phyloP scores from a whole-genome alignment of 2,888 invertebrate genomes.

The Drosophila cracens region DNA sequence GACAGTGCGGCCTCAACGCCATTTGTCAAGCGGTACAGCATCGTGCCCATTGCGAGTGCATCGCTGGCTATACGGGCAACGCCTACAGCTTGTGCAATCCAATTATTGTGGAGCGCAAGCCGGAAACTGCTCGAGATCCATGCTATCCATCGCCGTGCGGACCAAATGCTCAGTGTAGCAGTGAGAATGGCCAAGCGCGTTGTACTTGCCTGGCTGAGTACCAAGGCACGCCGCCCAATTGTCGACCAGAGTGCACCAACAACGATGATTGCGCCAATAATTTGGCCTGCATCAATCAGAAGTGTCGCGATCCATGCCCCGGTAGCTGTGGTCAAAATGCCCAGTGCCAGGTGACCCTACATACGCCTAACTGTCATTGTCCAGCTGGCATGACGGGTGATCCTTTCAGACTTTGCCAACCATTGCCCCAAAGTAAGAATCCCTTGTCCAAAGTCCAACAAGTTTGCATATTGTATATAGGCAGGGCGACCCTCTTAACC shows the following conservation, averaged over 20 bases:
- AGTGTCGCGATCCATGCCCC: constrained; percentile 91
- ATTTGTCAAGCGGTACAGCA: constrained; percentile 91
- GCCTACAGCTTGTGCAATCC: constrained; percentile 88
- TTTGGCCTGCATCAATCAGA: constrained; percentile 89
- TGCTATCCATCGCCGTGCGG: constrained; percentile 93
- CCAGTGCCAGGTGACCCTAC: constrained; percentile 90
- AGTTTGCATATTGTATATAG: constrained; percentile 76
- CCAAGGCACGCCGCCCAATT: constrained; percentile 90
- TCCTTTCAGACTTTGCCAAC: constrained; percentile 89
- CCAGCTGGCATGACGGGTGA: constrained; percentile 89
- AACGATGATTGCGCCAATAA: constrained; percentile 90
- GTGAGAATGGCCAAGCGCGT: constrained; percentile 87
- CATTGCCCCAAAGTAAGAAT: constrained; percentile 79
- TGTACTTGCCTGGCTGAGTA: constrained; percentile 90
- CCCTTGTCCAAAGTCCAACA: constrained; percentile 10
- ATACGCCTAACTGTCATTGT: constrained; percentile 91
- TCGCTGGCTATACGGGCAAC: constrained; percentile 89
- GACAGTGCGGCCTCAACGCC: constrained; percentile 90
- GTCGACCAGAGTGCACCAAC: constrained; percentile 90
- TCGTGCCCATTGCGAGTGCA: constrained; percentile 91
- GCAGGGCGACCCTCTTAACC: constrained; percentile 24
- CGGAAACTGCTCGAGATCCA: constrained; percentile 84
- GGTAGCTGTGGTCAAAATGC: constrained; percentile 92
- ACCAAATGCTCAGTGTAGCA: constrained; percentile 90
- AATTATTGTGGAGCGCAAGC: constrained; percentile 73